These are phyloP conservation scores for Xylocampa areola DNA, from an alignment of 2,888 invertebrate species.

Conservation along the genomic window DNA sequence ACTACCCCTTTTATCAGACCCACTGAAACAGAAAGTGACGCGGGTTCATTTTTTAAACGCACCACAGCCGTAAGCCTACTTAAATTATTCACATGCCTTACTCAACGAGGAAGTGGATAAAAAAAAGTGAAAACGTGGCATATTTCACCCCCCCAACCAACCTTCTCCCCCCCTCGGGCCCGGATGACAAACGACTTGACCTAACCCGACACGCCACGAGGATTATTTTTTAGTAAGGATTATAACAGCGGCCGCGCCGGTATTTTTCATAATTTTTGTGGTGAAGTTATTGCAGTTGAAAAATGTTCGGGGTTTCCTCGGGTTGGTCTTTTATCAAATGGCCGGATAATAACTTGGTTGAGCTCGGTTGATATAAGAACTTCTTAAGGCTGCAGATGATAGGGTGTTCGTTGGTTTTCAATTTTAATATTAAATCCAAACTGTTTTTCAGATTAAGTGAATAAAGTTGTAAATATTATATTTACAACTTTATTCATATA, in stretches of 20 bases:
- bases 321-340: conserved; percentile 40
- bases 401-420: not conserved
- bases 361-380: conserved; percentile 21
- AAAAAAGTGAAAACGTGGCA: conserved; percentile 76
- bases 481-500: too few species aligned
- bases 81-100: conserved; percentile 78
- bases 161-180: conserved; percentile 21
- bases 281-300: conserved; percentile 46
- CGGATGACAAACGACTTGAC: conserved; percentile 70
- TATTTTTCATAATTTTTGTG: conserved; percentile 54
- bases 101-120: conserved; percentile 64
- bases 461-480: too few species aligned
- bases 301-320: conserved; percentile 19
- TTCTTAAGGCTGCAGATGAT: not conserved
- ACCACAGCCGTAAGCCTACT: conserved; percentile 68
- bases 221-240: conserved; percentile 63
- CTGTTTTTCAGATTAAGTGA: too few species aligned
- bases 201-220: conserved; percentile 57
- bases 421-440: not conserved
- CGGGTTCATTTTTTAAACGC: conserved; percentile 69
- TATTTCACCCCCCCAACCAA: conserved; percentile 55
- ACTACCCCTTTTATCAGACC: conserved; percentile 47
- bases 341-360: conserved; percentile 20
- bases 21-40: conserved; percentile 58
- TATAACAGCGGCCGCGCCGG: conserved; percentile 44